These are phyloP conservation scores for Notocelia uddmanniana DNA, from an alignment of 2,888 invertebrate genomes.

Conservation along the genomic window DNA sequence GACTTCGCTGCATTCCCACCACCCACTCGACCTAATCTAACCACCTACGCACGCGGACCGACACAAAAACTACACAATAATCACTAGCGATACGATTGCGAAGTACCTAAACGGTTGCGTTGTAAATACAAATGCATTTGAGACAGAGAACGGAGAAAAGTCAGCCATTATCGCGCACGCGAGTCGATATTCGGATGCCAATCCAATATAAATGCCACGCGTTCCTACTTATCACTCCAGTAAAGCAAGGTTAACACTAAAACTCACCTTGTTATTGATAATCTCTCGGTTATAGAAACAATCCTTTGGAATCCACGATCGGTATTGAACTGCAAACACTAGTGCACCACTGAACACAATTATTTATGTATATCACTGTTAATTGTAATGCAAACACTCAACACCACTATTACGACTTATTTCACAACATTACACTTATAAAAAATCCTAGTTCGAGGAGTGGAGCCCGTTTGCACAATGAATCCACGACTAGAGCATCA, in stretches of 20 bases:
- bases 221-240: constrained; percentile 55
- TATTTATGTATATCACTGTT: constrained; percentile 71
- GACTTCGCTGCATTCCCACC: constrained; percentile 64
- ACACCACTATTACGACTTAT: constrained; percentile 75
- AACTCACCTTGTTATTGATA: constrained; percentile 72
- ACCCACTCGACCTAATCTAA: constrained; percentile 65
- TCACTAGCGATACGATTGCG: constrained; percentile 50
- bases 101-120: constrained; percentile 38
- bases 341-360: constrained; percentile 80
- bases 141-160: constrained; percentile 65
- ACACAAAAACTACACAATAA: constrained; percentile 59
- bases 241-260: constrained; percentile 51
- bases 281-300: constrained; percentile 70
- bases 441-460: constrained; percentile 70
- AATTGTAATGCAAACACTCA: constrained; percentile 72
- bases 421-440: constrained; percentile 79
- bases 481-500: constrained; percentile 83
- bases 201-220: constrained; percentile 75
- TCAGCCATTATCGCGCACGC: constrained; percentile 85
- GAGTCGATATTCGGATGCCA: constrained; percentile 84
- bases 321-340: constrained; percentile 70
- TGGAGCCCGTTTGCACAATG: constrained; percentile 76
- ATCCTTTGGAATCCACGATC: constrained; percentile 80
- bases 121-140: constrained; percentile 45
- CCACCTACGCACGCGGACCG: constrained; percentile 67